These are phyloP conservation scores for Ceratosolen solmsi DNA, from an alignment of 1,140 invertebrate genomes.

Conservation along the genomic window DNA sequence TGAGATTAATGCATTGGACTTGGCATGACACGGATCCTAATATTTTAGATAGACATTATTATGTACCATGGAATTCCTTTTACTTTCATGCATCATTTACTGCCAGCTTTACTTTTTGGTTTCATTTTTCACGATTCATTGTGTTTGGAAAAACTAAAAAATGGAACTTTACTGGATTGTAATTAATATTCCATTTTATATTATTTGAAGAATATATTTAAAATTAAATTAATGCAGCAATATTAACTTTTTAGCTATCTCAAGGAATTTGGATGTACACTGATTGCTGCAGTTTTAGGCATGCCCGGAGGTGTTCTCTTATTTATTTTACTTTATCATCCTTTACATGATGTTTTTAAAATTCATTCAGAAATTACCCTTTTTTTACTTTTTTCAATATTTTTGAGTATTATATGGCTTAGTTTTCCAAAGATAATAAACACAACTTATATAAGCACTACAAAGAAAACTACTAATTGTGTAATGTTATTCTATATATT, in stretches of 20 bases:
- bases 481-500: slow-evolving; percentile 41
- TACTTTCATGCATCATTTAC: slow-evolving; percentile 87
- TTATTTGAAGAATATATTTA: neutral
- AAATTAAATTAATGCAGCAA: neutral
- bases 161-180: slow-evolving; percentile 63
- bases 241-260: slow-evolving; percentile 70
- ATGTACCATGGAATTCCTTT: slow-evolving; percentile 86
- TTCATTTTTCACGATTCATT: slow-evolving; percentile 76
- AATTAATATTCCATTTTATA: neutral
- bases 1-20: slow-evolving; percentile 88
- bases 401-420: slow-evolving; percentile 75
- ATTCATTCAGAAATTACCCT: slow-evolving; percentile 84
- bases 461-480: slow-evolving; percentile 19
- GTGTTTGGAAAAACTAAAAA: slow-evolving; percentile 73
- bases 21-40: slow-evolving; percentile 92
- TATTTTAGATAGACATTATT: slow-evolving; percentile 84
- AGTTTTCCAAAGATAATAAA: slow-evolving; percentile 57
- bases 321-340: slow-evolving; percentile 84
- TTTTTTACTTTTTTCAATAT: slow-evolving; percentile 78
- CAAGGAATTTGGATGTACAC: slow-evolving; percentile 75
- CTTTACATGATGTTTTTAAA: slow-evolving; percentile 79
- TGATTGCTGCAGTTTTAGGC: slow-evolving; percentile 77
- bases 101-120: slow-evolving; percentile 81
- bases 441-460: neutral
- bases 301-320: slow-evolving; percentile 82